phyloP scores from a whole-genome alignment of 2,797 vertebrate genomes.

The Tamandua tetradactyla region DNA sequence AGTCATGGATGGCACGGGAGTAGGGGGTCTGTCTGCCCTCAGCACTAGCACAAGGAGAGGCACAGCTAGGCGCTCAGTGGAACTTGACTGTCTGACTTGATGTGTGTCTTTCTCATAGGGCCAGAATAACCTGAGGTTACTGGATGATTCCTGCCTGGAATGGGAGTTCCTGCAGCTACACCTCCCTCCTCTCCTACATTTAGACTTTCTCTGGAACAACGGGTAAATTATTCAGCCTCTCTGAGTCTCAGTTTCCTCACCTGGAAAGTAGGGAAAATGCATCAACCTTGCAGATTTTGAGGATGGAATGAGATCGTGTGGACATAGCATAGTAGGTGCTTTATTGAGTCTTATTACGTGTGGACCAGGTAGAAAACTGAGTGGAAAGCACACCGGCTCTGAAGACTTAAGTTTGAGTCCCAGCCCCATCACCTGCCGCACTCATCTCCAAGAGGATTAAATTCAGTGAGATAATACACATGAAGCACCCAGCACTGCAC shows the following conservation, averaged over 20 bases:
- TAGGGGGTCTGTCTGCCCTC: too few species aligned
- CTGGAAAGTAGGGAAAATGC: not conserved
- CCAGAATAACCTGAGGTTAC: not conserved
- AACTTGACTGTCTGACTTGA: too few species aligned
- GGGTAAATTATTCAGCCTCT: not conserved
- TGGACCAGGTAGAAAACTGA: rapidly evolving
- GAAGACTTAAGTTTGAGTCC: not conserved
- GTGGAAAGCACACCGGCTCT: not conserved
- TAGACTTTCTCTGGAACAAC: not conserved
- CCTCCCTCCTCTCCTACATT: not conserved
- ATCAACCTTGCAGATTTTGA: not conserved
- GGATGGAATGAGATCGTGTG: not conserved
- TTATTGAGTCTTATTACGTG: rapidly evolving
- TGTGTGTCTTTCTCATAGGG: not conserved
- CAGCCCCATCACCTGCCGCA: rapidly evolving
- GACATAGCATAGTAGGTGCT: not conserved
- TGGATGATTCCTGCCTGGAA: not conserved
- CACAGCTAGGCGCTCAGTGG: not conserved
- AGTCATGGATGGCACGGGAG: not conserved
- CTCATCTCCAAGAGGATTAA: not conserved
- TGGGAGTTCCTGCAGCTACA: not conserved
- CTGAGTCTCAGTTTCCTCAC: not conserved
- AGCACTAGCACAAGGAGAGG: not conserved
- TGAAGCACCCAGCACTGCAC: rapidly evolving
- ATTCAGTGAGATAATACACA: not conserved